A percentile compares a stretch with the other conserved stretches of the same genome.
Evolutionary conservation across 1,140 invertebrate species (phyloP).

Genomic region (Drosophila cardini): DNA sequence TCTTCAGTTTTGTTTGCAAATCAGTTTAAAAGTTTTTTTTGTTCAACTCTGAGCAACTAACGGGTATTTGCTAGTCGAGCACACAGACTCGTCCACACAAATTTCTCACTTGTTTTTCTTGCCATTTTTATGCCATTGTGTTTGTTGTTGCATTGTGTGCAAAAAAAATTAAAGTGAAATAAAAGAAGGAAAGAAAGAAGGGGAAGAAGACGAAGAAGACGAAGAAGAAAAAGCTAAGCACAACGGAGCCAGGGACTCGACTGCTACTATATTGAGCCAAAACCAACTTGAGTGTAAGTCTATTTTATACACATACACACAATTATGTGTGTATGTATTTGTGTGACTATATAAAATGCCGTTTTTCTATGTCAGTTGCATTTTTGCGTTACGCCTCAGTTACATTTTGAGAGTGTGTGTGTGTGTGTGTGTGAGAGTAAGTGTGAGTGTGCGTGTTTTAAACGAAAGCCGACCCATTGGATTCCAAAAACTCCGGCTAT

Average conservation of each 20-base stretch:
- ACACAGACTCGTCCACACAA: neutral
- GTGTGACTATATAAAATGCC: conserved; percentile 52
- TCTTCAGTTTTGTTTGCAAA: neutral
- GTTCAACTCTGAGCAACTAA: no score
- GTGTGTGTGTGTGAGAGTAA: conserved; percentile 9
- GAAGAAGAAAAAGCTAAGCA: conserved; percentile 26
- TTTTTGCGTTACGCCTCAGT: conserved; percentile 67
- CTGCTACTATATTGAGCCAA: conserved; percentile 33
- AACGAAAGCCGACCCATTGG: conserved; percentile 11
- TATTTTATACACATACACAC: neutral
- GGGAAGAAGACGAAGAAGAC: no score
- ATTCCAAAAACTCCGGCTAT: conserved; percentile 24
- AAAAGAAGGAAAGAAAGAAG: no score
- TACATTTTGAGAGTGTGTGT: conserved; percentile 36
- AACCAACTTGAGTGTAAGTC: conserved; percentile 19
- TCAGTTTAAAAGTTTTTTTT: no score
- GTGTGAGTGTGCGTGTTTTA: conserved; percentile 33
- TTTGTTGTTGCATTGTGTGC: conserved; percentile 60
- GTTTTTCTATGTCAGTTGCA: conserved; percentile 81
- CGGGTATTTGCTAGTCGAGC: neutral
- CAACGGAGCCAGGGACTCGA: conserved; percentile 32
- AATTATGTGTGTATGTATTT: neutral
- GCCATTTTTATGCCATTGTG: conserved; percentile 23
- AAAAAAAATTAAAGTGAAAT: conserved; percentile 7
- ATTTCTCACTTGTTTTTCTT: conserved; percentile 8